These are phyloP conservation scores for Zalophus californianus DNA, from an alignment of 2,797 vertebrate species.

Conservation along the genomic window DNA sequence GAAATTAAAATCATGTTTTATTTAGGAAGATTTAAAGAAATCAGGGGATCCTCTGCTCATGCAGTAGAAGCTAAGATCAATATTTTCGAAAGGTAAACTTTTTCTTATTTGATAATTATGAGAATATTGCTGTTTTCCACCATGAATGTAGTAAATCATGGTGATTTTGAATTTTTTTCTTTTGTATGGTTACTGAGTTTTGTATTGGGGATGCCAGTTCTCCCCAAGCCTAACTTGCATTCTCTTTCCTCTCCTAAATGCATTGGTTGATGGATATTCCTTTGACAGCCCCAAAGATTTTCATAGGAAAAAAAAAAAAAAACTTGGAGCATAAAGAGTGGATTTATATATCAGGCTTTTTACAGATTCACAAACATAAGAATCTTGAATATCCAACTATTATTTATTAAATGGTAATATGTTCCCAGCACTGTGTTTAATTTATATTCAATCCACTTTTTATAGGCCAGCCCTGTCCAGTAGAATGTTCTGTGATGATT, in stretches of 20 bases:
- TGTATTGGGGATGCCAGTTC: not conserved
- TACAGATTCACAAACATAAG: not conserved
- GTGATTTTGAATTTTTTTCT: not conserved
- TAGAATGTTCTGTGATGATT: not conserved
- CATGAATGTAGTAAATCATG: not conserved
- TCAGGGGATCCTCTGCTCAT: not conserved
- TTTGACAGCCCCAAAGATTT: not conserved
- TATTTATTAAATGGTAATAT: not conserved
- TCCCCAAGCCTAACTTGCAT: not conserved
- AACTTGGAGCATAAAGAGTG: not conserved
- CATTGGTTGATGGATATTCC: not conserved
- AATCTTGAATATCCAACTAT: not conserved
- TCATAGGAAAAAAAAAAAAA: not conserved
- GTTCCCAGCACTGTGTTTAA: not conserved
- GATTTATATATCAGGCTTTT: not conserved
- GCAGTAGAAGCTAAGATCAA: not conserved
- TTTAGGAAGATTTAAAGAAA: not conserved
- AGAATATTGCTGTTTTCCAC: not conserved
- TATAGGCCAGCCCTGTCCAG: not conserved
- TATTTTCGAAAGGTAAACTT: not conserved
- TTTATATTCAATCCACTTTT: not conserved
- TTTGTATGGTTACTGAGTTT: not conserved
- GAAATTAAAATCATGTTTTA: conserved; percentile 23
- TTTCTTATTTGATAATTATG: not conserved
- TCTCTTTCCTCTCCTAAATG: not conserved